Conservation (phyloP, 2,888 invertebrate species). For the Eristalis pertinax region DNA sequence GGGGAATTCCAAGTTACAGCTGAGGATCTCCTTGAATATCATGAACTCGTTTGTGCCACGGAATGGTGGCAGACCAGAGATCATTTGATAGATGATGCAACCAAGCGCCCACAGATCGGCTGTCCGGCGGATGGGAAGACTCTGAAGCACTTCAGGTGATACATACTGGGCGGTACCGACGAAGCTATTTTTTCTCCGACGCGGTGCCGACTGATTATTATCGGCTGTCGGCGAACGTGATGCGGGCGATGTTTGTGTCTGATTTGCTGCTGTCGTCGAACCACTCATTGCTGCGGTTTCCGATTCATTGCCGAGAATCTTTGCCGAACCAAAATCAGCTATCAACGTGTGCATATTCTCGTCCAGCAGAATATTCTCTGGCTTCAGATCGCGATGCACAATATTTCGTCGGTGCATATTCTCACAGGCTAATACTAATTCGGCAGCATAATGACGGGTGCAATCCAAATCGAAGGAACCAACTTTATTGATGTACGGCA, state of each 20-base stretch:
- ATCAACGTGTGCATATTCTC: constrained; percentile 98
- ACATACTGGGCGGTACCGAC: constrained; percentile 99
- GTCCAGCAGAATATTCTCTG: constrained; percentile 96
- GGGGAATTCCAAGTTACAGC: constrained; percentile 94
- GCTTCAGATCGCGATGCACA: constrained; percentile 98
- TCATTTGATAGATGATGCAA: constrained; percentile 98
- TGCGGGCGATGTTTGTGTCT: constrained; percentile 62
- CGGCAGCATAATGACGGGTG: constrained; percentile 96
- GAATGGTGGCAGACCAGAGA: constrained; percentile 96
- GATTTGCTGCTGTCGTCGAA: constrained; percentile 16
- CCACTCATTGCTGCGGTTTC: constrained; percentile 27
- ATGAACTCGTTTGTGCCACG: constrained; percentile 95
- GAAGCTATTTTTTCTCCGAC: constrained; percentile 89
- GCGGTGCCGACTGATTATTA: constrained; percentile 42
- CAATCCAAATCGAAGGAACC: constrained; percentile 94
- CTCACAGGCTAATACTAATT: constrained; percentile 95
- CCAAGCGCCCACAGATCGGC: constrained; percentile 99
- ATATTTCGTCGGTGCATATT: constrained; percentile 93
- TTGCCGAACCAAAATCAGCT: constrained; percentile 98
- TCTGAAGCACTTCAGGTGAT: constrained; percentile 96
- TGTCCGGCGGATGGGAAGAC: constrained; percentile 88
- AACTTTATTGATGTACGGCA: constrained; percentile 94
- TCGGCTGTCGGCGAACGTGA: constrained; percentile 76
- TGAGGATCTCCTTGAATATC: constrained; percentile 97
- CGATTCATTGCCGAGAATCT: constrained; percentile 84